Evolutionary conservation across 92 coral and sea anemone species (phyloP).

Genomic region (Umimayanthus chanpuru): DNA sequence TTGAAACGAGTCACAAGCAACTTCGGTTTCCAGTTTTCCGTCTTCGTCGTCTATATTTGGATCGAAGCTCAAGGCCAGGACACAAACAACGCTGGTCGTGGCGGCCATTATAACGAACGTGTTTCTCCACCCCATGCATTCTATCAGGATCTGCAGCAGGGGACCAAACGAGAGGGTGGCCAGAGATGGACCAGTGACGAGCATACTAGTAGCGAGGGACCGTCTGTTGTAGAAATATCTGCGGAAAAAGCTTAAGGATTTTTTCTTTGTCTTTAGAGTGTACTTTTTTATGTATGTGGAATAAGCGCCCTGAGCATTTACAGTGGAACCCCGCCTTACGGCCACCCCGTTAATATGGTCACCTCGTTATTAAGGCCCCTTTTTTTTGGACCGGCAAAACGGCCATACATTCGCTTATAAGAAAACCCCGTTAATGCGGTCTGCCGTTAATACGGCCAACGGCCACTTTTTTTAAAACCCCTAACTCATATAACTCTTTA

Average conservation of each 20-base stretch:
- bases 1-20: not conserved
- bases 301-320: too few species aligned
- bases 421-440: too few species aligned
- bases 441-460: too few species aligned
- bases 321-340: too few species aligned
- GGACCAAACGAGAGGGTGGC: conserved; percentile 47
- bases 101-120: conserved; percentile 45
- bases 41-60: conserved; percentile 42
- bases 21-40: not conserved
- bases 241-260: not conserved
- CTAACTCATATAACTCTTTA: too few species aligned
- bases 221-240: conserved; percentile 26
- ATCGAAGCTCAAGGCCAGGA: conserved; percentile 43
- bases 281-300: too few species aligned
- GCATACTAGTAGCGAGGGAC: conserved; percentile 47
- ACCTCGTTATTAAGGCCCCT: too few species aligned
- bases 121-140: conserved; percentile 50
- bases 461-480: too few species aligned
- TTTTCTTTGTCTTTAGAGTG: too few species aligned
- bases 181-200: conserved; percentile 36
- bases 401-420: too few species aligned
- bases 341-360: too few species aligned
- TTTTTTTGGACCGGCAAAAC: too few species aligned
- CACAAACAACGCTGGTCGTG: conserved; percentile 17
- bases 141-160: conserved; percentile 34